Conservation (phyloP, 2,797 vertebrate genomes). For the Clarias fuscus region DNA sequence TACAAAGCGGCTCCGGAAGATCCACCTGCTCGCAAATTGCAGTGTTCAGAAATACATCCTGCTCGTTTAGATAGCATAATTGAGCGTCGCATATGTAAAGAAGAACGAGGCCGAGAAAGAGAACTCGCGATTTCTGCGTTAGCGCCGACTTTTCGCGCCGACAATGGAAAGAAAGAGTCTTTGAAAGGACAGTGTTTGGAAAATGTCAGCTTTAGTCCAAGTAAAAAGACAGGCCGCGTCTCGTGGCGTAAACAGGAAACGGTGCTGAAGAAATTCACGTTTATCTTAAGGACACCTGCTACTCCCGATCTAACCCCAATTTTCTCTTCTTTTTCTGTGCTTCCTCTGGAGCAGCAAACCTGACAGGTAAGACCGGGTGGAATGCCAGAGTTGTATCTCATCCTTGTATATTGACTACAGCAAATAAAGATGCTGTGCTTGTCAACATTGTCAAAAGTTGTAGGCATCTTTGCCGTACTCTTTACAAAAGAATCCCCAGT, state of each 20-base stretch:
- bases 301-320: conserved; percentile 55
- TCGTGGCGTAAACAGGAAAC: conserved; percentile 2
- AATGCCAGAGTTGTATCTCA: not conserved
- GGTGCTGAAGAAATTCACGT: conserved; percentile 5
- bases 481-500: not conserved
- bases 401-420: not conserved
- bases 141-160: not conserved
- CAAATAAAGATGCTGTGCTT: not conserved
- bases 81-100: conserved; percentile 61
- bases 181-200: not conserved
- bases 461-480: not conserved
- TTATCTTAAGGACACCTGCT: conserved; percentile 27
- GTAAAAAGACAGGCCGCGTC: not conserved
- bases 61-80: conserved; percentile 63
- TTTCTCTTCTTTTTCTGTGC: conserved; percentile 79
- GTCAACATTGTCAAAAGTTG: not conserved
- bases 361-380: conserved; percentile 90
- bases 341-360: conserved; percentile 98
- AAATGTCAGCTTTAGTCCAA: conserved; percentile 11
- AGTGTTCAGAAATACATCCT: conserved; percentile 61
- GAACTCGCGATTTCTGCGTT: conserved; percentile 10
- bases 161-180: not conserved
- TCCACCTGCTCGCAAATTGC: conserved; percentile 69
- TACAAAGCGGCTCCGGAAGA: conserved; percentile 61
- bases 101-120: conserved; percentile 7